These are phyloP conservation scores for Pteronotus mesoamericanus DNA, from an alignment of 2,797 vertebrate species.

Conservation along the genomic window DNA sequence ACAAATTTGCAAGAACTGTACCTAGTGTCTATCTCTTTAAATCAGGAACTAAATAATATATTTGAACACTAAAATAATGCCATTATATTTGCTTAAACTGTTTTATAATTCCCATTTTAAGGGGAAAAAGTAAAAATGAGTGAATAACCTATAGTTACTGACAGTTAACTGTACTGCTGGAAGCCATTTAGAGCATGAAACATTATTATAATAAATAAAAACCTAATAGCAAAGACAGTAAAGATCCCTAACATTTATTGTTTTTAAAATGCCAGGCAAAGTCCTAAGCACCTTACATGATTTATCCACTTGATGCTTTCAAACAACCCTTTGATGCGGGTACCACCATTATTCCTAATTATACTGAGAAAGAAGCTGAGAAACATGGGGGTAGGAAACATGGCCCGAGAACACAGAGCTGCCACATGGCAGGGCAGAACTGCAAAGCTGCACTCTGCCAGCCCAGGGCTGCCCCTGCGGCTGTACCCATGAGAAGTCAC, in stretches of 20 bases:
- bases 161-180: background rate
- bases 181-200: background rate
- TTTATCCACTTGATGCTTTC: background rate
- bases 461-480: background rate
- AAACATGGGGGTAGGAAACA: background rate
- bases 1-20: background rate
- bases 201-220: background rate
- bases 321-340: background rate
- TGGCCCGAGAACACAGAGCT: background rate
- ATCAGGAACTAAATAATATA: conserved; percentile 4
- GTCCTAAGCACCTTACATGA: background rate
- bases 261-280: background rate
- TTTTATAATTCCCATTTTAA: conserved; percentile 25
- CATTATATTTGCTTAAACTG: background rate
- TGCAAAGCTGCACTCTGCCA: background rate
- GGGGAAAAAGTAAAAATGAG: background rate
- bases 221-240: background rate
- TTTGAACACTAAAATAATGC: background rate
- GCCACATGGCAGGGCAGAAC: background rate
- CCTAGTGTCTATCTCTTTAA: background rate
- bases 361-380: background rate
- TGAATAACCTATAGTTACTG: background rate
- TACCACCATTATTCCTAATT: background rate
- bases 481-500: background rate
- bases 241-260: background rate